phyloP scores from a whole-genome alignment of 2,797 vertebrate species.

The Heterohyrax brucei region DNA sequence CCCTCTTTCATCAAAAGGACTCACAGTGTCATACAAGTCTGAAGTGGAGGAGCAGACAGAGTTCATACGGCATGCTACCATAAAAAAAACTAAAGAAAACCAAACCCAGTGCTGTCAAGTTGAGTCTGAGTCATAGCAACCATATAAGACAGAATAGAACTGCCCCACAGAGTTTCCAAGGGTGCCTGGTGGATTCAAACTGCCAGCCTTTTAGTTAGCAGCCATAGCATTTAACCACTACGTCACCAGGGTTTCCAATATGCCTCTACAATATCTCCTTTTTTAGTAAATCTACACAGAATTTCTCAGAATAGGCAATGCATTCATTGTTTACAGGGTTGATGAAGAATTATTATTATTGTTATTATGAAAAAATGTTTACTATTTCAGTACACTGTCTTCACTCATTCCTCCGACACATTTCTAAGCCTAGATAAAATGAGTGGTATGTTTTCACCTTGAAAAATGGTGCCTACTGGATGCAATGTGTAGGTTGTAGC shows the following conservation, averaged over 20 bases:
- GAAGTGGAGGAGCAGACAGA: not conserved
- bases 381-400: not conserved
- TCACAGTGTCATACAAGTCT: not conserved
- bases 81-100: too few relatives aligned
- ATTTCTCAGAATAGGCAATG: not conserved
- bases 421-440: not conserved
- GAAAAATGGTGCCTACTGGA: not conserved
- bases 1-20: not conserved
- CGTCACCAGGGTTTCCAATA: too few relatives aligned
- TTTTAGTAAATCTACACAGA: not conserved
- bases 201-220: too few relatives aligned
- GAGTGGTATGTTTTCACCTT: not conserved
- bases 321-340: not conserved
- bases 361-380: not conserved
- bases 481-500: not conserved
- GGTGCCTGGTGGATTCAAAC: too few relatives aligned
- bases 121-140: too few relatives aligned
- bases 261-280: rapidly evolving
- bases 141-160: too few relatives aligned
- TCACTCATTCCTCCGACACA: not conserved
- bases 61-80: not conserved
- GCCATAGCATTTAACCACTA: too few relatives aligned
- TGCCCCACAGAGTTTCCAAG: too few relatives aligned
- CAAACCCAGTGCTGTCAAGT: too few relatives aligned
- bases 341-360: not conserved